A percentile compares a stretch with the other conserved stretches of the same genome.
Evolutionary conservation across 2,113 vertebrate genomes (phyloP).

Genomic region (Nothobranchius furzeri): DNA sequence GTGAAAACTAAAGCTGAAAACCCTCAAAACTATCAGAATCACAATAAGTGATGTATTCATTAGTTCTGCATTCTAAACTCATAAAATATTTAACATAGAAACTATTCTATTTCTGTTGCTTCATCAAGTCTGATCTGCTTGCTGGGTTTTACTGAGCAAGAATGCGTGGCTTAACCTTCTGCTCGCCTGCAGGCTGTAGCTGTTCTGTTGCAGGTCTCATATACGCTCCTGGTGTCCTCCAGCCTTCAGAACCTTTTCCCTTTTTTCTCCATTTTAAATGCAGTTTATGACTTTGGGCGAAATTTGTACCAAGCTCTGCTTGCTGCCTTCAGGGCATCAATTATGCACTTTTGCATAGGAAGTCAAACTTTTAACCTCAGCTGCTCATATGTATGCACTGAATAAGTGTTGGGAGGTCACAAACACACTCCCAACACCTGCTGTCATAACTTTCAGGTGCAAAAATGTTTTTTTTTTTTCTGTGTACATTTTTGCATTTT

Average conservation of each 20-base stretch:
- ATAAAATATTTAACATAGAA: too few species aligned
- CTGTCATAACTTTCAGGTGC: not conserved
- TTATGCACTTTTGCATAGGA: slow-evolving; percentile 50
- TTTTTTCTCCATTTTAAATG: slow-evolving; percentile 11
- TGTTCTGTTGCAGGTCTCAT: not conserved
- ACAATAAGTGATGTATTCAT: too few species aligned
- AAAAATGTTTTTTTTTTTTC: not conserved
- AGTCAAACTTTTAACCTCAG: slow-evolving; percentile 60
- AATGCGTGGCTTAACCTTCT: not conserved
- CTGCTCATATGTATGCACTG: slow-evolving; percentile 17
- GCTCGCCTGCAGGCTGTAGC: not conserved
- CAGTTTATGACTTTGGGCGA: slow-evolving; percentile 39
- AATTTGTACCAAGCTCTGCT: slow-evolving; percentile 34
- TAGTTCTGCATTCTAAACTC: too few species aligned
- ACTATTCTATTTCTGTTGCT: not conserved
- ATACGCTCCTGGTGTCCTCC: slow-evolving; percentile 17
- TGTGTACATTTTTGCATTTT: not conserved
- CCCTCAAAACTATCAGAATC: too few species aligned
- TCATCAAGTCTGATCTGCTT: not conserved
- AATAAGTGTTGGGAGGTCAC: not conserved
- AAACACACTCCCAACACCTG: slow-evolving; percentile 4
- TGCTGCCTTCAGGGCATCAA: slow-evolving; percentile 44
- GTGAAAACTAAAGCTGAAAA: too few species aligned
- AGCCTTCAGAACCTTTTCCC: slow-evolving; percentile 5
- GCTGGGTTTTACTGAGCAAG: not conserved